A percentile compares a stretch with the other conserved stretches of the same genome.
phyloP scores from a whole-genome alignment of 2,888 invertebrate genomes.

The Cataglyphis altisquamis region DNA sequence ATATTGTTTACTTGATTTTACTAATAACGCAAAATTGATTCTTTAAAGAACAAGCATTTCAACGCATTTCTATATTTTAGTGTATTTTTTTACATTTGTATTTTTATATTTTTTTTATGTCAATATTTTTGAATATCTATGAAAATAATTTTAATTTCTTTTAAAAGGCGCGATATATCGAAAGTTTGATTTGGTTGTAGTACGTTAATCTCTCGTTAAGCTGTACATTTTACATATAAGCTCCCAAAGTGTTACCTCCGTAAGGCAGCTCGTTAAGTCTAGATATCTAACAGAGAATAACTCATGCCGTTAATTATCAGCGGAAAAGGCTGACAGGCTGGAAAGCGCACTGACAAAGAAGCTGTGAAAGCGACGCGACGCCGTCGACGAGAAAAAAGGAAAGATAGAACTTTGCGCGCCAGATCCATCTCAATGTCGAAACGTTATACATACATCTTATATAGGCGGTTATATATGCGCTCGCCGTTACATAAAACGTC shows the following conservation, averaged over 20 bases:
- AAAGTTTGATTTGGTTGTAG: slow-evolving; percentile 40
- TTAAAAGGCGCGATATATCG: neutral
- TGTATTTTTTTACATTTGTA: neutral
- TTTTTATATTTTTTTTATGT: neutral
- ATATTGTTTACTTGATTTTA: neutral
- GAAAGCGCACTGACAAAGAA: slow-evolving; percentile 42
- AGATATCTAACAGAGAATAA: slow-evolving; percentile 58
- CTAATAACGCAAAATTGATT: neutral
- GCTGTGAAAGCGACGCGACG: slow-evolving; percentile 10
- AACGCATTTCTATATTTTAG: neutral
- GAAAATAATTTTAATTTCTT: slow-evolving; percentile 8
- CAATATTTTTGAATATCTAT: neutral
- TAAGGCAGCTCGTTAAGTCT: slow-evolving; percentile 58
- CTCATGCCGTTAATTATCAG: slow-evolving; percentile 66
- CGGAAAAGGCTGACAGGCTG: slow-evolving; percentile 51
- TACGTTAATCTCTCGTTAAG: slow-evolving; percentile 61
- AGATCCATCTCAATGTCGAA: slow-evolving; percentile 54
- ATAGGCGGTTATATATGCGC: slow-evolving; percentile 29
- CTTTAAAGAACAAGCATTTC: neutral
- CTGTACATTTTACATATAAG: slow-evolving; percentile 53
- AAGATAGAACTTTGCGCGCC: slow-evolving; percentile 20
- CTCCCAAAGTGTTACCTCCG: slow-evolving; percentile 17
- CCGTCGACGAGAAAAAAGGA: slow-evolving; percentile 14
- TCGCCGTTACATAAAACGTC: slow-evolving; percentile 40
- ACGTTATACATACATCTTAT: slow-evolving; percentile 43